Base-by-base conservation (phyloP, 1,140 invertebrate species). In the Spodoptera litura region DNA sequence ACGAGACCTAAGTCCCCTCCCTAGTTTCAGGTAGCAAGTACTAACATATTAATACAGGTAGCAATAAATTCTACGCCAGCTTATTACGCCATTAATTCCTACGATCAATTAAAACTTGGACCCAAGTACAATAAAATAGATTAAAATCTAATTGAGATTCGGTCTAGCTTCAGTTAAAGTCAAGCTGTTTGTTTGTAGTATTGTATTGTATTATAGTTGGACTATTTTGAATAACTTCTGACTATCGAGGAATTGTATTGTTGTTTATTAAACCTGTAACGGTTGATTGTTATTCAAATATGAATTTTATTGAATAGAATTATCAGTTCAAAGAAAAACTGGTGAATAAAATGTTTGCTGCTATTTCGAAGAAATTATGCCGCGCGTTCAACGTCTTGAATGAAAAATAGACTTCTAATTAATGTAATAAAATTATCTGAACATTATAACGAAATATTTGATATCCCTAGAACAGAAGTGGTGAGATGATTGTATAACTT, bases 71-170 rank as follows among this genome's bases (percentile, higher is more conserved):
- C 52, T 27, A 31, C 25, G n/a, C 11, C 61, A 2, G 66, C 49
- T 70, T 70, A 70, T 70, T 70, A 70, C 20, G 10, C 44, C 49
- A 70, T 70, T 70, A 70, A 53, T 53, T 70, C 49, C 20, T 4
- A 70, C 66, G 66, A 70, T 70, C 66, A 53, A 70, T 70, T 70
- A 70, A 70, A 70, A 70, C 66, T 70, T 70, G 12, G 66, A 44
- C 12, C 12, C 66, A 53, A 70, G 20, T 4, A 15, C 66, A 70
- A 53, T 68, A 27, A 52, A 70, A 70, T 52, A 70, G 66, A 53
- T 70, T 70, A 70, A 70, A 70, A 70, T 70, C 20, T 53, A 53
- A 70, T 70, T 70, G 11, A 49, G 25, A 70, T 52, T 70, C 8
- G 20, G 20, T 53, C 66, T 70, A 31, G 25, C 4, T 49, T 9